Percentiles rank a stretch among this genome's conserved stretches.
Evolutionary conservation across 2,888 invertebrate genomes (phyloP).

Genomic region (Drosophila diplacantha): DNA sequence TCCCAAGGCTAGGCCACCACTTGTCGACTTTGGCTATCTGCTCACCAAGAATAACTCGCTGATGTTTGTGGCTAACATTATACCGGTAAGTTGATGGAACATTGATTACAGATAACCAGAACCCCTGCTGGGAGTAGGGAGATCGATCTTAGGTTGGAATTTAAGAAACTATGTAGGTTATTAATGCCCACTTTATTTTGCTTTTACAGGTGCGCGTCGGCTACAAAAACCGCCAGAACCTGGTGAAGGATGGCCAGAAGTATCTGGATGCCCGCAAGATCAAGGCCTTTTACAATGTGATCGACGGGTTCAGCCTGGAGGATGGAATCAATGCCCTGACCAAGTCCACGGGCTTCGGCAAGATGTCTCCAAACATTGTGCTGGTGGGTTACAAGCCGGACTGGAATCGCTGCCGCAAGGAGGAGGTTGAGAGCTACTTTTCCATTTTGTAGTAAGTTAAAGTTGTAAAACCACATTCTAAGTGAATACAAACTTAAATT

Average conservation of each 20-base stretch:
- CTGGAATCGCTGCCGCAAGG: constrained; percentile 87
- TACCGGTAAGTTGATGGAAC: constrained; percentile 81
- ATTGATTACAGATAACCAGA: not conserved
- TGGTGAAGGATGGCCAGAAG: constrained; percentile 84
- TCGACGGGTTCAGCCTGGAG: constrained; percentile 86
- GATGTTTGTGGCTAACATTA: constrained; percentile 92
- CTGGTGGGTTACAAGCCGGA: constrained; percentile 96
- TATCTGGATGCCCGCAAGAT: constrained; percentile 91
- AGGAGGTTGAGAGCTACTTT: constrained; percentile 92
- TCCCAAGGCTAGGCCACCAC: constrained; percentile 89
- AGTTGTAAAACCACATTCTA: not conserved
- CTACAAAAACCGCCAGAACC: constrained; percentile 81
- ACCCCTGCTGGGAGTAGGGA: too few species aligned
- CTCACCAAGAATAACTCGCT: constrained; percentile 95
- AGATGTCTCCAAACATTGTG: constrained; percentile 94
- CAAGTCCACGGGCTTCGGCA: constrained; percentile 93
- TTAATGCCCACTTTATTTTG: not conserved
- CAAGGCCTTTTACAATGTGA: constrained; percentile 91
- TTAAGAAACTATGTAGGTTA: too few species aligned
- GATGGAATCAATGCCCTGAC: constrained; percentile 89
- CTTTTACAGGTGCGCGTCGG: constrained; percentile 78
- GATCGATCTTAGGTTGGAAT: too few species aligned
- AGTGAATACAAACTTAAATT: constrained; percentile 4
- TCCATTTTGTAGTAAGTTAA: constrained; percentile 92
- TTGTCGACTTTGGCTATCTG: constrained; percentile 93